phyloP scores from a whole-genome alignment of 1,140 invertebrate genomes.

The Phocides pigmalion region DNA sequence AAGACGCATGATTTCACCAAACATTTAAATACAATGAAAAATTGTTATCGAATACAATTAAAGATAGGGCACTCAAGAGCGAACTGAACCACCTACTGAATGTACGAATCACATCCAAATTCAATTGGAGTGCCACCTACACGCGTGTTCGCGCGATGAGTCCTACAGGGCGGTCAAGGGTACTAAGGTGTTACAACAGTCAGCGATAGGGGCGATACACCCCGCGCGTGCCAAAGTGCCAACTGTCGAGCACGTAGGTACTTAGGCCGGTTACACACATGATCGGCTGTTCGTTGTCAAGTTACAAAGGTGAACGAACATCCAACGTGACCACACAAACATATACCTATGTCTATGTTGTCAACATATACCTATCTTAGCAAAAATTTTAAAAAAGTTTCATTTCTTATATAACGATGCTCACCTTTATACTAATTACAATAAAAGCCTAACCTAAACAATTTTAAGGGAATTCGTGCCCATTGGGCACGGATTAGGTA shows the following conservation, averaged over 20 bases:
- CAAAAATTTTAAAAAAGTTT: too few species aligned
- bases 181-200: conserved; percentile 11
- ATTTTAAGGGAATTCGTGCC: too few species aligned
- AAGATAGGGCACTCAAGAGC: neutral
- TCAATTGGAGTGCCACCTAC: conserved; percentile 21
- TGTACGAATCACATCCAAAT: conserved; percentile 8
- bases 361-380: too few species aligned
- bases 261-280: conserved; percentile 4
- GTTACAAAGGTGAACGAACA: conserved; percentile 8
- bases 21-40: conserved; percentile 1
- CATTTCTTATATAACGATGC: too few species aligned
- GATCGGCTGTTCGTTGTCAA: neutral
- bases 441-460: too few species aligned
- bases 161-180: conserved; percentile 27
- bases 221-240: conserved; percentile 17
- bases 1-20: conserved; percentile 17
- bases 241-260: conserved; percentile 6
- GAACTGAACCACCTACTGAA: conserved; percentile 3
- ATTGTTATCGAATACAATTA: neutral
- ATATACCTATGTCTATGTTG: too few species aligned
- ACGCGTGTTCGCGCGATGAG: conserved; percentile 12
- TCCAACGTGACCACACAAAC: neutral
- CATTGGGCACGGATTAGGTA: too few species aligned
- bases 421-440: too few species aligned
- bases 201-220: conserved; percentile 7